Evolutionary conservation across 2,797 vertebrate species (phyloP).

Genomic region (Anguilla megastoma): DNA sequence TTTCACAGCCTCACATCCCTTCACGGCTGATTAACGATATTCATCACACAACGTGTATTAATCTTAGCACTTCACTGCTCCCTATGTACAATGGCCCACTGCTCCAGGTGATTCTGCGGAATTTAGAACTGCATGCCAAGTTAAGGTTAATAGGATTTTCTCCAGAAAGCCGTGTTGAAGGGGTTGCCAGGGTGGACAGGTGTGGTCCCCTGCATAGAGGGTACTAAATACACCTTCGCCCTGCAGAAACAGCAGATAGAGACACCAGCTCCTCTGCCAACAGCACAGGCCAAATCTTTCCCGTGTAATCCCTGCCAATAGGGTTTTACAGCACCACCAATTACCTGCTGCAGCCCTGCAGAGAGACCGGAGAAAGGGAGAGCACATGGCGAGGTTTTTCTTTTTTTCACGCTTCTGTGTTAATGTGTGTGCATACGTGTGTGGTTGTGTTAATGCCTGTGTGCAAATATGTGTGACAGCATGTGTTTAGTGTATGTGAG

Average conservation of each 20-base stretch:
- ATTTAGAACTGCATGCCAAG: neutral
- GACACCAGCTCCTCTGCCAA: neutral
- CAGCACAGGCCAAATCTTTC: neutral
- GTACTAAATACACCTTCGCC: neutral
- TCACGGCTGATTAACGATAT: neutral
- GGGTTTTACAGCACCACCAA: neutral
- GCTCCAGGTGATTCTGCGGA: neutral
- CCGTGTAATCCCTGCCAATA: neutral
- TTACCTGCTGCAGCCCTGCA: neutral
- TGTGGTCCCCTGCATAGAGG: neutral
- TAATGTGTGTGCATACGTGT: conserved; percentile 4
- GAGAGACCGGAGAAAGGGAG: neutral
- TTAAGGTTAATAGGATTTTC: neutral
- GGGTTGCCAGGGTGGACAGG: neutral
- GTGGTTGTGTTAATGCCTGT: neutral
- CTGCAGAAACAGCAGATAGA: neutral
- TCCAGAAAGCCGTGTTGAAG: neutral
- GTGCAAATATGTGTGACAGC: neutral
- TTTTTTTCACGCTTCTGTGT: neutral
- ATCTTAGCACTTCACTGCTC: neutral
- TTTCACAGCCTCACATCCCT: neutral
- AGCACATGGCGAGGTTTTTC: neutral
- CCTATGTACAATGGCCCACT: neutral
- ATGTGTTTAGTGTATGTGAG: neutral
- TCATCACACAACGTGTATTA: neutral